phyloP scores from a whole-genome alignment of 1,140 invertebrate genomes.

The Tetramorium alpestre region DNA sequence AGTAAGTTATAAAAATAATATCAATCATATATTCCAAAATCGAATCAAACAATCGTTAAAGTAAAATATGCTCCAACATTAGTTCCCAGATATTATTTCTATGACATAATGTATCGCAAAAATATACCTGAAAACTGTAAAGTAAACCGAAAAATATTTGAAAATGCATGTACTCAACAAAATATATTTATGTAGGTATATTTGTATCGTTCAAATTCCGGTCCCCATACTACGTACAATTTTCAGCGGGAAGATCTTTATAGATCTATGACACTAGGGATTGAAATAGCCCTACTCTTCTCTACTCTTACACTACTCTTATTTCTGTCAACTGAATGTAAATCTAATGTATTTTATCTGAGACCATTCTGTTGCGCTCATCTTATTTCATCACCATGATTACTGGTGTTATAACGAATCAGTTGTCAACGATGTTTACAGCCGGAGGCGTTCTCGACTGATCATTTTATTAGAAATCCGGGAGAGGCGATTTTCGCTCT shows the following conservation, averaged over 20 bases:
- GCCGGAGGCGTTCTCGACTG: not conserved
- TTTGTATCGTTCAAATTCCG: not conserved
- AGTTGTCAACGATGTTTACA: not conserved
- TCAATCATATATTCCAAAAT: not conserved
- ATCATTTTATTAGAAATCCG: conserved; percentile 37
- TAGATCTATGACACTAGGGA: too few relatives aligned
- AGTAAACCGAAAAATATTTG: not conserved
- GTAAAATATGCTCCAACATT: not conserved
- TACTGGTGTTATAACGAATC: conserved; percentile 11
- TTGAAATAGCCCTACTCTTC: too few relatives aligned
- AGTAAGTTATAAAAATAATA: not conserved
- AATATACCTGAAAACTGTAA: not conserved
- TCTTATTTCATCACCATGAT: not conserved
- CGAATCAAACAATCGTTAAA: not conserved
- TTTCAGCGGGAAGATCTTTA: too few relatives aligned
- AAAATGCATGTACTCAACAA: not conserved
- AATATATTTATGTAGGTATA: not conserved
- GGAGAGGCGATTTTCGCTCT: conserved; percentile 54
- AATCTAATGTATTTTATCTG: not conserved
- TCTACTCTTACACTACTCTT: too few relatives aligned
- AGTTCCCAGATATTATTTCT: not conserved
- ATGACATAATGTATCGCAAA: not conserved
- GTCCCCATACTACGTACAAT: too few relatives aligned
- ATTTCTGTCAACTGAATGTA: not conserved
- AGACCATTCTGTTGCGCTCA: not conserved